These are phyloP conservation scores for Drosophila sordidula DNA, from an alignment of 2,888 invertebrate species.

Conservation along the genomic window DNA sequence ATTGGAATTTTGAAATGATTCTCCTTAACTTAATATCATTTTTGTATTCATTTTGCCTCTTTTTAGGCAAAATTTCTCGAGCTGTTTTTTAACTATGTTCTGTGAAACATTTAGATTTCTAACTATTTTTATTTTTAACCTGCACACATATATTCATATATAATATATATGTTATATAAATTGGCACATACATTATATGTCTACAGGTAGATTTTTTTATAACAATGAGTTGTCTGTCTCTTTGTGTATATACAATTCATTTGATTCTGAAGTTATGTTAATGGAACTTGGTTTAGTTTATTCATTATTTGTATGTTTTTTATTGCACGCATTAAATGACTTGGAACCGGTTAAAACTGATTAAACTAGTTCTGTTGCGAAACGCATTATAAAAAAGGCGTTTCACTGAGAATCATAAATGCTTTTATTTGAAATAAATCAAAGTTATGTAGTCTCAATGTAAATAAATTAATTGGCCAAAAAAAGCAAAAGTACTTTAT, in stretches of 20 bases:
- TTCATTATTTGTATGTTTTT: background rate
- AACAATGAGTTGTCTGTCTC: background rate
- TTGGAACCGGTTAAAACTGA: background rate
- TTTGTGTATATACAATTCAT: background rate
- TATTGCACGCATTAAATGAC: background rate
- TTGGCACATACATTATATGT: background rate
- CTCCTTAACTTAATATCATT: no score
- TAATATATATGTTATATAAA: no score
- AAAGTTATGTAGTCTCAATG: background rate
- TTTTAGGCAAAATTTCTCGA: no score
- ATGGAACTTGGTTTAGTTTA: slow-evolving; percentile 2
- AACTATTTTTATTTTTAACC: background rate
- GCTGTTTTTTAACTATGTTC: no score
- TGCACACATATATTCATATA: no score
- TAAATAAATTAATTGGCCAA: background rate
- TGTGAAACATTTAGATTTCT: no score
- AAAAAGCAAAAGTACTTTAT: background rate
- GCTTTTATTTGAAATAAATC: background rate
- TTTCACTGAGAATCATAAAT: background rate
- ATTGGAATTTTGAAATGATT: no score
- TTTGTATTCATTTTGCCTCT: no score
- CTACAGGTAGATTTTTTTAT: background rate
- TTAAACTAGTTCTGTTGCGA: slow-evolving; percentile 1
- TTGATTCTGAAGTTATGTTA: background rate
- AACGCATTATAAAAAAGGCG: background rate